These are phyloP conservation scores for Hippasteria phrygiana DNA, from an alignment of 53 echinoderm and acorn worm genomes.

Conservation along the genomic window DNA sequence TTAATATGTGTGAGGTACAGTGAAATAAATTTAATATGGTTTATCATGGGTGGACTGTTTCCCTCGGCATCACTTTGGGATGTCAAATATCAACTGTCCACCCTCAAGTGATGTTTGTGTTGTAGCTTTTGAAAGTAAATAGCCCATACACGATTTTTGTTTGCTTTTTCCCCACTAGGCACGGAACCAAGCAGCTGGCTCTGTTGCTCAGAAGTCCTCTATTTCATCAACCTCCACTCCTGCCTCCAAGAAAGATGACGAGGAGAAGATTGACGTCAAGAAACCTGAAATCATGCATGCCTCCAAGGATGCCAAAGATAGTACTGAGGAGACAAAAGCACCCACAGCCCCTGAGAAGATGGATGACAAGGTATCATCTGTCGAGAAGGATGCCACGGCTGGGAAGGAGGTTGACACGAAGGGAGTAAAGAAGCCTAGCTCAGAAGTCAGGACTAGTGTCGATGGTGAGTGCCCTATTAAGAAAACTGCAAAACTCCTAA, in stretches of 20 bases:
- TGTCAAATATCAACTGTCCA: no score
- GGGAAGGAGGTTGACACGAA: constrained; percentile 23
- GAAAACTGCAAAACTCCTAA: neutral
- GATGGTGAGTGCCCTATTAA: neutral
- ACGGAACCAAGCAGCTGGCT: constrained; percentile 33
- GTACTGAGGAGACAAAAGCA: constrained; percentile 14
- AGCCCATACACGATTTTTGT: neutral
- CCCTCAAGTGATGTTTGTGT: no score
- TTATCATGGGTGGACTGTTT: no score
- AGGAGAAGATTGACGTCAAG: constrained; percentile 9
- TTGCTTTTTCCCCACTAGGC: constrained; percentile 17
- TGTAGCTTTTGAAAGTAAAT: no score
- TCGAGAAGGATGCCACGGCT: constrained; percentile 22
- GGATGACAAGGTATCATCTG: constrained; percentile 20
- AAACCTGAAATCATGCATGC: neutral
- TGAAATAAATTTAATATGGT: no score
- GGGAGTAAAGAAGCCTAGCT: constrained; percentile 20
- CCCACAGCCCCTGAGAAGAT: constrained; percentile 32
- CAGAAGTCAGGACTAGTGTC: constrained; percentile 5
- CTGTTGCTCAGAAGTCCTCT: constrained; percentile 35
- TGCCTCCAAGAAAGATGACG: constrained; percentile 21
- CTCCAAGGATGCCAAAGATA: neutral
- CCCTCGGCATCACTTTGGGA: no score
- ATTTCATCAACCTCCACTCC: neutral
- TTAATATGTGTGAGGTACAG: no score